Conservation (phyloP, 2,797 vertebrate species). For the Antrozous pallidus region DNA sequence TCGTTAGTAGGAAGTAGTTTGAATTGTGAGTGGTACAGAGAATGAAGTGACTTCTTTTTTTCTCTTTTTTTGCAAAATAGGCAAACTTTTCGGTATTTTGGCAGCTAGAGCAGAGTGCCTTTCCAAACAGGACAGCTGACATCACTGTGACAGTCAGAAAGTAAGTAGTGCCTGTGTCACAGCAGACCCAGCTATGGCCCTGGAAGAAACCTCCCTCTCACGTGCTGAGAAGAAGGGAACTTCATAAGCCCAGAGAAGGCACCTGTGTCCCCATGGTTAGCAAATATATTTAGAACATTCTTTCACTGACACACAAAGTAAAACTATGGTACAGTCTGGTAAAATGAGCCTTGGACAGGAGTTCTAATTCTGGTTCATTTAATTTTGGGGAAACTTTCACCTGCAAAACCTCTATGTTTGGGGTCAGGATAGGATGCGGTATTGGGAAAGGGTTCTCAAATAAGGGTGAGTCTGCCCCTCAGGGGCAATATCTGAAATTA, state of each 20-base stretch:
- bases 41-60: background rate
- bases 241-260: background rate
- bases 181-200: background rate
- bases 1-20: background rate
- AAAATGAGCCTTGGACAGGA: background rate
- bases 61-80: constrained; percentile 57
- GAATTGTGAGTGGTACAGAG: background rate
- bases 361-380: background rate
- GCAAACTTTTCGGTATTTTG: constrained; percentile 78
- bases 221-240: background rate
- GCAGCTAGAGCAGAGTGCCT: constrained; percentile 76
- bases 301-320: background rate
- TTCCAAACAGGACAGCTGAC: constrained; percentile 64
- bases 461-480: background rate
- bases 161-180: constrained; percentile 69
- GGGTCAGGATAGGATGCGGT: background rate
- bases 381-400: background rate
- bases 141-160: constrained; percentile 79
- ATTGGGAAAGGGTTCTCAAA: background rate
- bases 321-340: background rate
- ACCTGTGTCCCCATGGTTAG: background rate
- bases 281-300: background rate
- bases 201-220: background rate
- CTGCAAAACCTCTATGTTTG: background rate
- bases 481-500: background rate